These are phyloP conservation scores for Alcis repandata DNA, from an alignment of 2,888 invertebrate genomes.

Conservation along the genomic window DNA sequence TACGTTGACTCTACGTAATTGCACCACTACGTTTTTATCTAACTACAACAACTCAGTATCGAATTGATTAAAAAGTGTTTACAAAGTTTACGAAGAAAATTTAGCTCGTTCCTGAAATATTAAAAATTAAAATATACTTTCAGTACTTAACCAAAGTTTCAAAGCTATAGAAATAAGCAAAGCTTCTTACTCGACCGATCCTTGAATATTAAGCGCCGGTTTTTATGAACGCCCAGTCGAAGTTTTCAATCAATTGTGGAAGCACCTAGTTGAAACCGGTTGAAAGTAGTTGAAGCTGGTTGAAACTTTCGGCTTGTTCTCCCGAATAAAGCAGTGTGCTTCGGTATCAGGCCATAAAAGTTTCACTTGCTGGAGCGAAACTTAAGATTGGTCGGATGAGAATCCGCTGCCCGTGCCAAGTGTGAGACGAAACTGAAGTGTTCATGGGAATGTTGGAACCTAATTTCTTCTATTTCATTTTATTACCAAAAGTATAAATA, in stretches of 20 bases:
- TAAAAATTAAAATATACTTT: slow-evolving; percentile 2
- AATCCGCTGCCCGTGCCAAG: slow-evolving; percentile 17
- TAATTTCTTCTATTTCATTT: neutral
- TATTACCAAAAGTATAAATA: no score
- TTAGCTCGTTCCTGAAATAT: neutral
- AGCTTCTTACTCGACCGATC: neutral
- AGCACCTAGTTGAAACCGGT: slow-evolving; percentile 13
- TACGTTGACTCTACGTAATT: no score
- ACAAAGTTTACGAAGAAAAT: neutral
- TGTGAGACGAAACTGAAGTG: slow-evolving; percentile 11
- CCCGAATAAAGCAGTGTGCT: slow-evolving; percentile 15
- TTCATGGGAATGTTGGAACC: neutral
- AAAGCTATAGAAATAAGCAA: slow-evolving; percentile 7
- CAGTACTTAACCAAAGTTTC: slow-evolving; percentile 6
- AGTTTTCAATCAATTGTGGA: slow-evolving; percentile 21
- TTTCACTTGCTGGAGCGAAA: slow-evolving; percentile 19
- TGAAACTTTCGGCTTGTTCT: slow-evolving; percentile 23
- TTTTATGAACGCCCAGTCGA: slow-evolving; percentile 3
- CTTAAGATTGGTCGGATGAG: slow-evolving; percentile 26
- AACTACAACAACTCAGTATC: neutral
- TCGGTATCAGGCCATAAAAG: slow-evolving; percentile 20
- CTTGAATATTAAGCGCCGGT: slow-evolving; percentile 13
- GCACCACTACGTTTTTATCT: neutral
- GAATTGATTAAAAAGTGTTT: neutral
- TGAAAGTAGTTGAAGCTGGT: slow-evolving; percentile 10